Evolutionary conservation across 92 coral and sea anemone genomes (phyloP), one percentile per base, ranked within the genome.

Genomic region (Galaxea fascicularis): DNA sequence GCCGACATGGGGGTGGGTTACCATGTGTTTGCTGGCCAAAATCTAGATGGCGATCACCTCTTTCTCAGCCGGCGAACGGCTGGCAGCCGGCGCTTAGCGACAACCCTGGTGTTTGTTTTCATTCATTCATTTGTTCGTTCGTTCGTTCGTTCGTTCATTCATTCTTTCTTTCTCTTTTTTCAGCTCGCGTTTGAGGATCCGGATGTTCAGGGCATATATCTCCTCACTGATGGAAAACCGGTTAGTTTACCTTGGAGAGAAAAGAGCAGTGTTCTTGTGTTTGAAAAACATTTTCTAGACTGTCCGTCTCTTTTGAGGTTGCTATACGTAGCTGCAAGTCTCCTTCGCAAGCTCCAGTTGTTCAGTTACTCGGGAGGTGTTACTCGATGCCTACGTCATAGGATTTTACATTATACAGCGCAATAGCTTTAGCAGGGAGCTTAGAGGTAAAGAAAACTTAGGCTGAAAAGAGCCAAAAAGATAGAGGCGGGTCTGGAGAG

Each of bases 201-300:
- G 10, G 95, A 91, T n/a, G 88, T 93, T 1, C 91, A 94, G 87
- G 99, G 99, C 7, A 92, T 96, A 26, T 96, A 96, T 82, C 95
- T 96, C 21, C 77, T 96, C 18, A 96, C 96, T n/a, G 99, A 96
- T 49, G 99, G 99, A 28, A 96, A 96, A 83, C 99, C 98, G 49
- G 99, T 96, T 67, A 85, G 98, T 93, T 74, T 35, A 6, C 76
- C 24, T 24, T 71, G 41, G 13, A 0, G 24, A 16, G 51, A 35
- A 35, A 20, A 4, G 26, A 16, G 41, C 9, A 27, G 17, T 35
- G 13, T 8, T 24, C 1, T 20, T 4, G n/a, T 0, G 73, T 10
- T n/a, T 6, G 73, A 46, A 22, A 7, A 21, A 31, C 0, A 59
- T 15, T 16, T 47, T 7, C 12, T 28, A 66, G 46, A 35, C 25